phyloP scores from a whole-genome alignment of 2,888 invertebrate species.

The Cataglyphis livida region DNA sequence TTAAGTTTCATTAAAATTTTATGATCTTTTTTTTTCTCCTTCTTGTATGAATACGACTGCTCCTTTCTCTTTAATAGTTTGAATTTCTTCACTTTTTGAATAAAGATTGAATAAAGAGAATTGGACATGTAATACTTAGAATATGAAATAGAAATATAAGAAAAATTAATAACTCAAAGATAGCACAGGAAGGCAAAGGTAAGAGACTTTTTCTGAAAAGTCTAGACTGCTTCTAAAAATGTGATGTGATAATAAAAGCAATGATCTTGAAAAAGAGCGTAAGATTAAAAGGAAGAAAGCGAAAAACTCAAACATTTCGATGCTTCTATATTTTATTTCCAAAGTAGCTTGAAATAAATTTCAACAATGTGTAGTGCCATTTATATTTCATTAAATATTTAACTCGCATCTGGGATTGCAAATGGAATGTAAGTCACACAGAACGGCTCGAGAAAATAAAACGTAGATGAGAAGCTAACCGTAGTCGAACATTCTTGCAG shows the following conservation, averaged over 20 bases:
- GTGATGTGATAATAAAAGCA: neutral
- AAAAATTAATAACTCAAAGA: neutral
- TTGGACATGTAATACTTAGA: neutral
- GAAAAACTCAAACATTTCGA: neutral
- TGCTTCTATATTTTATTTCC: slow-evolving; percentile 1
- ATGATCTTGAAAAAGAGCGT: neutral
- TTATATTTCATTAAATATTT: slow-evolving; percentile 7
- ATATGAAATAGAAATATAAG: neutral
- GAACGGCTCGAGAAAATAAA: neutral
- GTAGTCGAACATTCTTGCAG: neutral
- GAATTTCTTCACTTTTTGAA: neutral
- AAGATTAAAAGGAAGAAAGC: neutral
- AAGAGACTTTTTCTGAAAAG: neutral
- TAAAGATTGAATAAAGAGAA: neutral
- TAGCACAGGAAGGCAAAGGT: neutral
- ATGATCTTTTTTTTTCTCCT: neutral
- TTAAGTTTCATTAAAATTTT: slow-evolving; percentile 11
- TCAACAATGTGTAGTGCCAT: neutral
- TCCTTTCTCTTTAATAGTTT: neutral
- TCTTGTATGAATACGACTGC: neutral
- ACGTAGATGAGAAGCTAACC: neutral
- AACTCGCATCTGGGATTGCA: neutral
- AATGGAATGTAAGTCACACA: neutral
- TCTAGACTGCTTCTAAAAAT: neutral
- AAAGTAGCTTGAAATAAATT: neutral